phyloP scores from a whole-genome alignment of 2,888 invertebrate species.

The Hydriomena furcata region DNA sequence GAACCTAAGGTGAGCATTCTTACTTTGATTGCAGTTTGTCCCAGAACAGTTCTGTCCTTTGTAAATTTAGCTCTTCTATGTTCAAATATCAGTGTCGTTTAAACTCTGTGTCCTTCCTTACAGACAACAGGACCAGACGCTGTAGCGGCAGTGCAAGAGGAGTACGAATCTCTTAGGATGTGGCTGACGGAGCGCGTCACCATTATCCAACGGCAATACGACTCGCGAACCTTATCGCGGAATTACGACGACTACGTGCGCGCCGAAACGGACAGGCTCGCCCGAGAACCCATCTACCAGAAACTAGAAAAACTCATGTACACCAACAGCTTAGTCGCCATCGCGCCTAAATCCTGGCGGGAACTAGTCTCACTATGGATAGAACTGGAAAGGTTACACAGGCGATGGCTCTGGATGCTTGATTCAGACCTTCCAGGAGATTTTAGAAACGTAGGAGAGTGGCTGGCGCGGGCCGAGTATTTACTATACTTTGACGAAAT shows the following conservation, averaged over 20 bases:
- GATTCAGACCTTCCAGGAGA: slow-evolving; percentile 94
- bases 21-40: not conserved
- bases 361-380: slow-evolving; percentile 92
- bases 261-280: slow-evolving; percentile 90
- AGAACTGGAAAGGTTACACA: slow-evolving; percentile 89
- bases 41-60: too few species aligned
- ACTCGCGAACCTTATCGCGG: slow-evolving; percentile 88
- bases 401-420: slow-evolving; percentile 94
- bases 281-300: slow-evolving; percentile 87
- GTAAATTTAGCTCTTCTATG: too few species aligned
- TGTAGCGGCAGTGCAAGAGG: slow-evolving; percentile 90
- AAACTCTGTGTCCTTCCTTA: not conserved
- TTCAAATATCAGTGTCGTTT: too few species aligned
- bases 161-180: slow-evolving; percentile 90
- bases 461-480: slow-evolving; percentile 95
- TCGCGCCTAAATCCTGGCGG: slow-evolving; percentile 93
- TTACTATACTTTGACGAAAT: slow-evolving; percentile 92
- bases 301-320: slow-evolving; percentile 92
- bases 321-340: slow-evolving; percentile 90
- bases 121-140: slow-evolving; percentile 88
- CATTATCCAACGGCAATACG: slow-evolving; percentile 90
- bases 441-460: slow-evolving; percentile 93
- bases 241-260: slow-evolving; percentile 92
- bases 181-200: slow-evolving; percentile 93
- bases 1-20: slow-evolving; percentile 87